Evolutionary conservation across 2,888 invertebrate genomes (phyloP), one percentile per base, ranked within the genome.

Genomic region (Cheilosia vulpina): DNA sequence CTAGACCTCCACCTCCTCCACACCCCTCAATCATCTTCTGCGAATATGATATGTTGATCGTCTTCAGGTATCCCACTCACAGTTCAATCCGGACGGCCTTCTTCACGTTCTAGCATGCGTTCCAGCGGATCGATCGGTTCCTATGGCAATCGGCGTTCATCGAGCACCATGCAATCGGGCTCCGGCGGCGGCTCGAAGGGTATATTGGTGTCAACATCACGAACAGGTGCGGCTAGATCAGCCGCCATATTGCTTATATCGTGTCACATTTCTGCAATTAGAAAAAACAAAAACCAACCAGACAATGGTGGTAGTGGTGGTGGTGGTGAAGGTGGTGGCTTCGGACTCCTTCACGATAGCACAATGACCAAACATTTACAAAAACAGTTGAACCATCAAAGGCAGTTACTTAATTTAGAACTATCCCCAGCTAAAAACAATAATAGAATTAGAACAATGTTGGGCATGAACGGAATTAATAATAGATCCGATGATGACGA

Each of bases 191-290:
- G 94, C 87, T 94, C 94, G 89, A 95, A 95, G 90, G 96, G 95
- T 92, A 94, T 95, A 90, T 92, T 95, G 89, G 95, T 96, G 91
- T 95, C 96, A 91, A 95, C 96, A 90, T 96, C 96, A 92, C 95
- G 97, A 94, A 96, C 96, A 97, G 97, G 97, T 96, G 96, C 96
- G 95, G 97, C 97, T 93, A 96, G 96, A 93, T 95, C 96, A 94
- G 97, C 97, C 94, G 97, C 97, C 96, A 96, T 97, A 96, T 96
- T 97, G 96, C 96, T 97, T 94, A 96, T 97, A 94, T 97, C 97
- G 94, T 96, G 96, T 94, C 96, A 96, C 94, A 95, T 96, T 93
- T 93, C 93, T 93, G 93, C 94, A 88, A 89, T 91, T 87, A 87
- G 88, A 90, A 91, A 85, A 92, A 92, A 93, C 93, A 93, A 93